Conservation (phyloP, 2,113 vertebrate genomes). For the Psettodes erumei region DNA sequence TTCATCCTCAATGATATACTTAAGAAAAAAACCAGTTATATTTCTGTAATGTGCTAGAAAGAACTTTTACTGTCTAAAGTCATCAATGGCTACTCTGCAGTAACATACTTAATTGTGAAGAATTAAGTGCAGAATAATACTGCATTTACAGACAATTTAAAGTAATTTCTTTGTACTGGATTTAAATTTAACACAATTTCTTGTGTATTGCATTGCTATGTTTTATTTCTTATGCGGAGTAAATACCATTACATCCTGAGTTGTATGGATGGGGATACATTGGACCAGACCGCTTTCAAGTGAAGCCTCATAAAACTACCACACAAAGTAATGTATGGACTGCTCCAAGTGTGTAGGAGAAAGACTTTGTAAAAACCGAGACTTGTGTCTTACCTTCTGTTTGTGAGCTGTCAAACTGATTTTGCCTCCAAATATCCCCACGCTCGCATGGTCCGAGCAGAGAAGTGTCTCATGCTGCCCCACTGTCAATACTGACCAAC, state of each 20-base stretch:
- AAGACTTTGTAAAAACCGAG: background rate
- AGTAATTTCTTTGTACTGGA: background rate
- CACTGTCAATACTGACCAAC: slow-evolving; percentile 54
- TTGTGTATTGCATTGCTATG: background rate
- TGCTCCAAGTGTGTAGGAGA: background rate
- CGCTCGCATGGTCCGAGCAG: slow-evolving; percentile 50
- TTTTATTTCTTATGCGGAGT: background rate
- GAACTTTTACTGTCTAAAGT: background rate
- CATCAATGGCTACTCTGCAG: background rate
- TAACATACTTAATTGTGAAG: too few relatives aligned
- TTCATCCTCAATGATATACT: slow-evolving; percentile 26
- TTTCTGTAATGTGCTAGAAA: background rate
- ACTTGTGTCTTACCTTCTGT: slow-evolving; percentile 53
- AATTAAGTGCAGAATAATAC: background rate
- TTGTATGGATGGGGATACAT: background rate
- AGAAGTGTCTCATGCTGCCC: slow-evolving; percentile 62
- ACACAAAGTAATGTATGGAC: background rate
- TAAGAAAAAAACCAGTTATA: background rate
- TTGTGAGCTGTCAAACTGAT: slow-evolving; percentile 50
- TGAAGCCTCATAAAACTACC: background rate
- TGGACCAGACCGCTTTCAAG: background rate
- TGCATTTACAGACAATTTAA: background rate
- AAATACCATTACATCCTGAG: slow-evolving; percentile 6
- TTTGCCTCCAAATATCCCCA: slow-evolving; percentile 51
- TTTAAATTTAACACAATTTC: background rate